Evolutionary conservation across 2,113 vertebrate genomes (phyloP).

Genomic region (Chaetorhynchus papuensis): DNA sequence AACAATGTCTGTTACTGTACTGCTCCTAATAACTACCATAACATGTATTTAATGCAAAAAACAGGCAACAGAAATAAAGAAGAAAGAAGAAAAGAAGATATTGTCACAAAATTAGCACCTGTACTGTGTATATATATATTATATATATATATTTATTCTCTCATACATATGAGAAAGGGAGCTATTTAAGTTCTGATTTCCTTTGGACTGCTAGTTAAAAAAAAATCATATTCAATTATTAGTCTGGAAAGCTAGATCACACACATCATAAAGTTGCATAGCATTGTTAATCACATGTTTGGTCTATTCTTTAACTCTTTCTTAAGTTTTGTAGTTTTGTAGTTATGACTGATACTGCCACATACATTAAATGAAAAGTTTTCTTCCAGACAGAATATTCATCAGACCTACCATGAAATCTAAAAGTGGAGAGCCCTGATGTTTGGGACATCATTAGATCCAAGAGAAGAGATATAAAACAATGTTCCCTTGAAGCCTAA

Average conservation of each 20-base stretch:
- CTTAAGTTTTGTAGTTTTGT: background rate
- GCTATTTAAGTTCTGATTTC: background rate
- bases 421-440: rapidly evolving
- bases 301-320: background rate
- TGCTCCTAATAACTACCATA: background rate
- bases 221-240: background rate
- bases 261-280: background rate
- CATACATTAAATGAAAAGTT: background rate
- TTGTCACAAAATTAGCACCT: background rate
- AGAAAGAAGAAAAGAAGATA: background rate
- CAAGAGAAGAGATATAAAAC: background rate
- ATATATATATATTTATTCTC: too few relatives aligned
- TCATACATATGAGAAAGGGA: background rate
- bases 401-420: background rate
- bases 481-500: background rate
- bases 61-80: background rate
- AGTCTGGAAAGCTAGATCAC: background rate
- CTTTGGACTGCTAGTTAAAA: background rate
- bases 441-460: too few relatives aligned
- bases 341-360: background rate
- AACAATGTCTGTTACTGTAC: background rate
- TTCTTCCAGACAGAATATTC: background rate
- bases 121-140: too few relatives aligned
- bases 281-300: background rate
- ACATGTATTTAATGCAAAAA: background rate